Evolutionary conservation across 2,888 invertebrate species (phyloP).

Genomic region (Eupithecia subfuscata): DNA sequence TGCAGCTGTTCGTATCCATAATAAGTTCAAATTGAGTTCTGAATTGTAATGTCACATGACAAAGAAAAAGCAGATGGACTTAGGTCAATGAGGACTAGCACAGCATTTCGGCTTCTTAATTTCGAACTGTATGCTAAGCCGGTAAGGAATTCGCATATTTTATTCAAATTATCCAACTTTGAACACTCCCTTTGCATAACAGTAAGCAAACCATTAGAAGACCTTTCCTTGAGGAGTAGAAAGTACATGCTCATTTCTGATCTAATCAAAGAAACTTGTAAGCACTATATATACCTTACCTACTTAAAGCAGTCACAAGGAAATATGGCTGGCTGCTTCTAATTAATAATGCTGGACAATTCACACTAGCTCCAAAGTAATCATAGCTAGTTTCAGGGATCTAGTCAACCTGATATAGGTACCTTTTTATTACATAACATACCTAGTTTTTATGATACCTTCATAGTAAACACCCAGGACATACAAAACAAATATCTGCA

Average conservation of each 20-base stretch:
- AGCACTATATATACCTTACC: background rate
- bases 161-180: background rate
- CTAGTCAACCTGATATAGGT: background rate
- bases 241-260: background rate
- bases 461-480: background rate
- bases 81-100: conserved; percentile 88
- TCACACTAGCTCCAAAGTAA: background rate
- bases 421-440: background rate
- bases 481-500: background rate
- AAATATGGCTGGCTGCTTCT: background rate
- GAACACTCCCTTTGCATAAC: background rate
- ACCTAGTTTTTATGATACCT: background rate
- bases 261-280: background rate
- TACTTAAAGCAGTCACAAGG: background rate
- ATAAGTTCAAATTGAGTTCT: background rate
- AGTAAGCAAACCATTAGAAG: background rate
- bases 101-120: conserved; percentile 91
- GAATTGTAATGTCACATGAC: conserved; percentile 50
- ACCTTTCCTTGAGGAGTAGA: background rate
- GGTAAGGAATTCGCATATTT: conserved; percentile 82
- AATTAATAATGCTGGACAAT: background rate
- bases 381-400: background rate
- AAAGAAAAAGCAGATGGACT: conserved; percentile 88
- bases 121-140: conserved; percentile 96
- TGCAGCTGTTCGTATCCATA: background rate